Conservation (phyloP, 2,888 invertebrate genomes). For the Tillus elongatus region DNA sequence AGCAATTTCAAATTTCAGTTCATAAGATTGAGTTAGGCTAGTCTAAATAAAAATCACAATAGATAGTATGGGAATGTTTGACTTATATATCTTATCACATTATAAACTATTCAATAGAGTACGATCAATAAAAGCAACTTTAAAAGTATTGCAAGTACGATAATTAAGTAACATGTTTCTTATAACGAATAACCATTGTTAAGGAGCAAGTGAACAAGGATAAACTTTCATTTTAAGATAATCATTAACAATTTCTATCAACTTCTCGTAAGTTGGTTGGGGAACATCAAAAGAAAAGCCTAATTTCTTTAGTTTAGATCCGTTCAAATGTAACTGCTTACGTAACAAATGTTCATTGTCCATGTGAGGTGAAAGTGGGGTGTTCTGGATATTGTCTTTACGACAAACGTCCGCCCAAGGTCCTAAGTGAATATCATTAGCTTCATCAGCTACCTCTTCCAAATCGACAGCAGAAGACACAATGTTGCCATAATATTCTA, state of each 20-base stretch:
- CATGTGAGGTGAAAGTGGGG: slow-evolving; percentile 82
- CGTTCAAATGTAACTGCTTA: slow-evolving; percentile 69
- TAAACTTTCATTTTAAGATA: slow-evolving; percentile 75
- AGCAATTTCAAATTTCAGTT: slow-evolving; percentile 1
- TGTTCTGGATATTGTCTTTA: slow-evolving; percentile 64
- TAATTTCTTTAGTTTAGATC: slow-evolving; percentile 50
- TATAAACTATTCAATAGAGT: no score
- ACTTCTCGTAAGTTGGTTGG: slow-evolving; percentile 46
- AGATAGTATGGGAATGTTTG: no score
- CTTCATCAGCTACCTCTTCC: slow-evolving; percentile 73
- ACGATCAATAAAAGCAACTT: no score
- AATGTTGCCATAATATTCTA: slow-evolving; percentile 78
- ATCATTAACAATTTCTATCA: slow-evolving; percentile 63
- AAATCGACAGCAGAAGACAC: slow-evolving; percentile 77
- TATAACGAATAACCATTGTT: no score
- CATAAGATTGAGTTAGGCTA: no score
- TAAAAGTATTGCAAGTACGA: neutral
- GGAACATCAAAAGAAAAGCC: slow-evolving; percentile 49
- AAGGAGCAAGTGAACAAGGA: slow-evolving; percentile 54
- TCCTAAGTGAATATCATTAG: slow-evolving; percentile 86
- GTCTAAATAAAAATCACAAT: no score
- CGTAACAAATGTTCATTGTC: slow-evolving; percentile 74
- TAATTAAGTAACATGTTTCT: slow-evolving; percentile 3
- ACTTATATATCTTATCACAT: no score
- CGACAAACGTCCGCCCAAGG: slow-evolving; percentile 87